A percentile compares a stretch with the other conserved stretches of the same genome.
Evolutionary conservation across 2,888 invertebrate genomes (phyloP).

Genomic region (Ormyrus labotus): DNA sequence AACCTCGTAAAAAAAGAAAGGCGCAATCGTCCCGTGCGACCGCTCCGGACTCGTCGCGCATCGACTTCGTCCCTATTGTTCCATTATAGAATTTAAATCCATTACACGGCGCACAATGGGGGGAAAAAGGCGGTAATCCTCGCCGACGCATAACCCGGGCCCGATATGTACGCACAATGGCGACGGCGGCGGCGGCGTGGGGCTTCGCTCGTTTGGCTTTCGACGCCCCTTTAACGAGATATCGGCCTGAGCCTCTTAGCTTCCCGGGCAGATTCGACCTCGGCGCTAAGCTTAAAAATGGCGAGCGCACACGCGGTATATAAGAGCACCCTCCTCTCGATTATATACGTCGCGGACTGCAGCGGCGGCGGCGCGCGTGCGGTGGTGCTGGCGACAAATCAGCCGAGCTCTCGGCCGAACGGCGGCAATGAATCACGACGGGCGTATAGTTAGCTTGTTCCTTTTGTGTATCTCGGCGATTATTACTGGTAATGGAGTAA

Average conservation of each 20-base stretch:
- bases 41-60: too few species aligned
- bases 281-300: constrained; percentile 58
- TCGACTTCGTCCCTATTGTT: neutral
- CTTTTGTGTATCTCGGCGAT: neutral
- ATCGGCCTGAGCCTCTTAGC: constrained; percentile 66
- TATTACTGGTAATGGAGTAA: neutral
- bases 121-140: constrained; percentile 23
- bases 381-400: too few species aligned
- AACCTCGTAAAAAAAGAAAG: too few species aligned
- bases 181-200: neutral
- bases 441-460: neutral
- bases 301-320: neutral
- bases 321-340: neutral
- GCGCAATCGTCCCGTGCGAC: too few species aligned
- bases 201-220: constrained; percentile 73
- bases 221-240: constrained; percentile 73
- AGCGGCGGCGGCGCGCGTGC: too few species aligned
- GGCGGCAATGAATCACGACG: neutral
- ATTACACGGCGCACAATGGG: constrained; percentile 2
- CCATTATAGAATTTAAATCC: constrained; percentile 15
- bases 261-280: constrained; percentile 63
- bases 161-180: neutral
- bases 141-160: neutral
- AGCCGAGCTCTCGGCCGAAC: neutral
- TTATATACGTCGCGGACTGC: neutral